Evolutionary conservation across 2,888 invertebrate genomes (phyloP).

Genomic region (Lepidonotus clava): DNA sequence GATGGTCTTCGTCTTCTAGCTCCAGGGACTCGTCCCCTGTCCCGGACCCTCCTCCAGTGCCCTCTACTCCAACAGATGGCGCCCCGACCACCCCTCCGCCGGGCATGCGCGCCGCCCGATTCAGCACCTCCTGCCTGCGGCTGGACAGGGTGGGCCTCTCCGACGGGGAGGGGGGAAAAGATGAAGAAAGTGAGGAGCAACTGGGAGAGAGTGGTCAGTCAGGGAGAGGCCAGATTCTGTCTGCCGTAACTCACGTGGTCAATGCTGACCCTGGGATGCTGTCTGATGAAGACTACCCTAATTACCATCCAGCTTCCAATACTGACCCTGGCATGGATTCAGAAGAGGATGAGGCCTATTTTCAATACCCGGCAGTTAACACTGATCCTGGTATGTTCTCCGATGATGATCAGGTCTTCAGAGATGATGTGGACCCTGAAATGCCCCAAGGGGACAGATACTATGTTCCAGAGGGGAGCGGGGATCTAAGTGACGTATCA

Average conservation of each 20-base stretch:
- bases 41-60: too few species aligned
- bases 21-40: neutral
- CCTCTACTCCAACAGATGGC: neutral
- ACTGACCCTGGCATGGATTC: neutral
- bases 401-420: neutral
- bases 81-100: neutral
- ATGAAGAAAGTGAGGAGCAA: neutral
- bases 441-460: neutral
- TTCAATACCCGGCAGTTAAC: too few species aligned
- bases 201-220: too few species aligned
- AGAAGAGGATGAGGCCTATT: neutral
- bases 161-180: neutral
- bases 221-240: too few species aligned
- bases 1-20: neutral
- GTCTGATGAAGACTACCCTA: too few species aligned
- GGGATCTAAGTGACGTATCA: neutral
- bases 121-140: neutral
- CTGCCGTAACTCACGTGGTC: too few species aligned
- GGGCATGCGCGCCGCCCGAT: neutral
- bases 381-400: conserved; percentile 4
- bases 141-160: conserved; percentile 5
- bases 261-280: too few species aligned
- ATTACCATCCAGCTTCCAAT: too few species aligned
- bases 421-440: neutral
- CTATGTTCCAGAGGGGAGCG: neutral